Evolutionary conservation across 2,797 vertebrate genomes (phyloP), one percentile per base, ranked within the genome.

Genomic region (Strix occidentalis): DNA sequence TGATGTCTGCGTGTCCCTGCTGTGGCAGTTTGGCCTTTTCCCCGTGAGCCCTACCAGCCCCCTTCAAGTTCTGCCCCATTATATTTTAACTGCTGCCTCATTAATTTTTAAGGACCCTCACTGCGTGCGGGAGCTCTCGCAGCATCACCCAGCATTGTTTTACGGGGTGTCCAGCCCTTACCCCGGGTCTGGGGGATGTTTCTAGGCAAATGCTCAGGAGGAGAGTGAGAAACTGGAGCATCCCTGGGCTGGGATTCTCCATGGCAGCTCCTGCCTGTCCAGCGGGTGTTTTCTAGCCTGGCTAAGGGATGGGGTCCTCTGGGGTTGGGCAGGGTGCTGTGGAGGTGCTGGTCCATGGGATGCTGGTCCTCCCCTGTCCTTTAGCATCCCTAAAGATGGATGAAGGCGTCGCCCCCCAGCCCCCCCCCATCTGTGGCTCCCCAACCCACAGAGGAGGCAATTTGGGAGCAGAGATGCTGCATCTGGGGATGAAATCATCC

Each of bases 401-500:
- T 88, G 71, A 54, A 86, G 35, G 43, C 17, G 41, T 43, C 43
- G 24, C 53, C 56, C 41, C 23, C 18, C 16, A 18, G 19, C 45
- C 45, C 18, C 45, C 18, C 33, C 33, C n/a, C 31, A 23, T 76
- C 78, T 2, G 48, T 35, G 50, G 69, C 45, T 77, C 71, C 54
- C 51, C 87, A 72, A 56, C 64, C 72, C 60, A 51, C 64, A 31
- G 87, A 80, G 54, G 68, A 85, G 79, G 79, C 35, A 66, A 50
- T 90, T 82, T 66, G 13, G 53, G 83, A 92, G 77, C 76, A 82
- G 88, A 82, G 86, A 84, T 93, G 92, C 94, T 94, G 94, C 94
- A 95, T 96, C 87, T 92, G 84, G 78, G 61, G 80, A 95, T 95
- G 92, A 96, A 95, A 91, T 95, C 87, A 95, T 95, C 95, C 77